Evolutionary conservation across 2,888 invertebrate species (phyloP), one percentile per base, ranked within the genome.

Genomic region (Drosophila monieri): DNA sequence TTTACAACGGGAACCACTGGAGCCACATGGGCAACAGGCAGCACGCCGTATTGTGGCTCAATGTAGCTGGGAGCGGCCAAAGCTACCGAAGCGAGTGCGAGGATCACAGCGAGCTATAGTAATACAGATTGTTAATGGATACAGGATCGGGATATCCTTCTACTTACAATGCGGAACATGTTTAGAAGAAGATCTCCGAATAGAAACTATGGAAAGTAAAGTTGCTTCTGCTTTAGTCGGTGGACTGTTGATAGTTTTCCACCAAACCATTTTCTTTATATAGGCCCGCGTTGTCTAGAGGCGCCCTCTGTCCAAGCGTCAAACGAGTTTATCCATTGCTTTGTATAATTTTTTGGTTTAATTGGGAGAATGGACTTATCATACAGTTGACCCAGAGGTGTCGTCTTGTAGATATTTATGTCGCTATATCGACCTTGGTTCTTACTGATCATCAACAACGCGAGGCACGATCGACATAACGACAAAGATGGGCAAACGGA

Each of bases 131-230:
- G 1, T 0, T 1, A 9, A 37, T 3, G 30, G 3, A 6, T 9
- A 0, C 14, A 39, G 15, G 10, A 4, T 3, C 9, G 4, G 15
- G 21, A 18, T 18, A 15, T 18, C 6, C 21, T 4, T 5, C 6
- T 35, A 77, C 76, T 78, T 56, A 76, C 76, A 4, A 56, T 49
- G 30, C 76, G 76, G 39, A 47, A 78, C 76, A 76, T 76, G 1
- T 27, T 73, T 6, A n/a, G 39, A 9, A n/a, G 27, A 27, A 32
- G 12, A 32, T n/a, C n/a, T 32, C n/a, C 32, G n/a, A 32, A 32
- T 12, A 1, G n/a, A 12, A 5, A 32, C 32, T 5, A 12, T 39
- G 14, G 12, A n/a, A 39, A 8, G 14, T 14, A 3, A 14, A 14
- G 39, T 14, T 6, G 39, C 14, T 15, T 39, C 9, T 15, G 39